Base-by-base conservation (phyloP, 2,113 vertebrate species). In the Phaetusa simplex region DNA sequence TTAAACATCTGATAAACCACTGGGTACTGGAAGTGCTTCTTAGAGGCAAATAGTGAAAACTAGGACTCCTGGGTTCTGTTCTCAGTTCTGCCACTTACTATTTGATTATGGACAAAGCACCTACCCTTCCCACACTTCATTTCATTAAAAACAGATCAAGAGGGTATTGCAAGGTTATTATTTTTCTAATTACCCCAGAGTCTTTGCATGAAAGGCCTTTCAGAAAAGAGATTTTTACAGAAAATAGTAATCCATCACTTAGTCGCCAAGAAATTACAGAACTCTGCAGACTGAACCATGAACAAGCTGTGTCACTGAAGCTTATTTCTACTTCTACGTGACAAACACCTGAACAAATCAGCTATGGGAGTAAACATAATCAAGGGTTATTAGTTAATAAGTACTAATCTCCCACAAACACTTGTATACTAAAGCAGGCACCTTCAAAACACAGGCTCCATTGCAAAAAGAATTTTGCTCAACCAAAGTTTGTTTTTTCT, bases 381-480 rank as follows among this genome's bases (percentile, higher is more conserved):
- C 95, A 95, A 94, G 93, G 73, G 70, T 93, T 97, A 96, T 96
- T 96, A 97, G 79, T 93, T 95, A 97, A 92, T 95, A 96, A 89
- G 73, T 72, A 95, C 80, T 97, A 95, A 97, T 97, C 91, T 95
- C 87, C 65, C 65, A 95, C 53, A 86, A 89, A 95, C 80, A 80
- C 73, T 87, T 74, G n/a, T 72, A 49, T 72, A 45, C 76, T 74
- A 61, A 94, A 89, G 88, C 69, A 93, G 53, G 42, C 15, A 84
- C 70, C 71, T 92, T 94, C 59, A 62, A 94, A 95, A 90, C 67
- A 71, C 61, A 64, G 49, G 32, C 22, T 86, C 24, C 4, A 2
- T 42, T n/a, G 77, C 58, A 89, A 79, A 91, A 89, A 8, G 17
- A 79, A 53, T 92, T 97, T 72, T 72, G 24, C 43, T 82, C 67